phyloP scores from a whole-genome alignment of 2,113 vertebrate species.

The Cercocebus atys region DNA sequence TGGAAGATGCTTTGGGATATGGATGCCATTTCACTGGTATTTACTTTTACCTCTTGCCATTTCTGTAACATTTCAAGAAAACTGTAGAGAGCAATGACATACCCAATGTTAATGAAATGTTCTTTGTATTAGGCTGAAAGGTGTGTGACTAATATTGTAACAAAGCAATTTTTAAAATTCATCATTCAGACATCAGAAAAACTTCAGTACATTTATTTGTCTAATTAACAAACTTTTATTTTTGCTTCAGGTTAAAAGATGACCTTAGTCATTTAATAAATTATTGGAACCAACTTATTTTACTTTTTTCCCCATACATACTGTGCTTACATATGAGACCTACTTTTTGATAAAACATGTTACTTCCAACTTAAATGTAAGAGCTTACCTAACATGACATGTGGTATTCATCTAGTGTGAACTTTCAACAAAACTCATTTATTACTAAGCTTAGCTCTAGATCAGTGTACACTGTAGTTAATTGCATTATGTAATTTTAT shows the following conservation, averaged over 20 bases:
- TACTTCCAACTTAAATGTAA: conserved; percentile 12
- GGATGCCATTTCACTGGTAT: conserved; percentile 13
- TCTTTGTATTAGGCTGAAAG: conserved; percentile 14
- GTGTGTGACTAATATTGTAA: neutral
- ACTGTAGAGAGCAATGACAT: neutral
- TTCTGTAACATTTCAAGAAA: conserved; percentile 53
- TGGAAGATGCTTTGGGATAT: conserved; percentile 10
- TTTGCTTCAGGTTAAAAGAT: conserved; percentile 38
- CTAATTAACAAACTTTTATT: neutral
- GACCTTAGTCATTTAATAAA: neutral
- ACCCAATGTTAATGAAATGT: neutral
- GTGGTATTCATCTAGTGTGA: neutral
- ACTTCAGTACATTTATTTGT: neutral
- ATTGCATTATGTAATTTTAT: neutral
- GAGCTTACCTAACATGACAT: neutral
- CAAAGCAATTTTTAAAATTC: conserved; percentile 1
- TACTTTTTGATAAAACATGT: conserved; percentile 27
- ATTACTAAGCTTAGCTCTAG: neutral
- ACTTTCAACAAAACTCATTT: neutral
- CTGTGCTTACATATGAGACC: neutral
- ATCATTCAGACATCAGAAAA: conserved; percentile 33
- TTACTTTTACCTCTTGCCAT: conserved; percentile 53
- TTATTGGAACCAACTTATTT: neutral
- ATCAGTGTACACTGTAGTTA: neutral
- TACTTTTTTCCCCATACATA: no score